Base-by-base conservation (phyloP, 2,797 vertebrate species). In the Carapus acus region DNA sequence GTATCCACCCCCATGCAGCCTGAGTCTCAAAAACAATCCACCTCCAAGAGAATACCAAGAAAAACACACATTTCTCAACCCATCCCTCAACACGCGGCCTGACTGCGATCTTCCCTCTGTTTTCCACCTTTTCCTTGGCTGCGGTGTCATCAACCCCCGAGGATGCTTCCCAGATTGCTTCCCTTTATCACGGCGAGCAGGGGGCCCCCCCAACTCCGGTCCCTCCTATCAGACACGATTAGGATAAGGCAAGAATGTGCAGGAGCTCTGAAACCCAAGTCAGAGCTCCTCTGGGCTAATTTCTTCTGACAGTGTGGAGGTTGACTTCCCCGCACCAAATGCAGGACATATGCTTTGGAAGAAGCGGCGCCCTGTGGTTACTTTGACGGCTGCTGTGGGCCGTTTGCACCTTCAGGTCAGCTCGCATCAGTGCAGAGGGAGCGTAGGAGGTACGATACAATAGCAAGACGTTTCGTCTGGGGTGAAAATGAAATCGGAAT, bases 201-300 rank as follows among this genome's bases (percentile, higher is more conserved):
- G 44, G 64, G 19, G 24, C 24, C 19, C 59, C 29, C 54, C 41
- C 45, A 49, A 44, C 62, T 62, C 49, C 24, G 36, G 52, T 56
- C 59, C 42, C 37, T 66, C 74, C 78, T 82, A 84, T 83, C 82
- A 77, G 48, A 71, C 66, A 22, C 61, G 65, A 51, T 74, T 68
- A 67, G 83, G 87, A 88, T 87, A 87, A 86, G 72, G 46, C 51
- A 85, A 80, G 86, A 88, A 88, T 88, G 83, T 82, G 73, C 73
- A 69, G 63, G 41, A 84, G 73, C 61, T 18, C 54, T 38, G 75
- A 45, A 78, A 80, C 67, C 60, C 60, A 19, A 65, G 67, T 60
- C 58, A 56, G 65, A 67, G 42, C 62, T 67, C 64, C 53, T 55
- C 43, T 16, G 27, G 18, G 47, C 58, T 58, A 33, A 54, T 58